These are phyloP conservation scores for Psittacula derbiana DNA, from an alignment of 2,797 vertebrate species.

Conservation along the genomic window DNA sequence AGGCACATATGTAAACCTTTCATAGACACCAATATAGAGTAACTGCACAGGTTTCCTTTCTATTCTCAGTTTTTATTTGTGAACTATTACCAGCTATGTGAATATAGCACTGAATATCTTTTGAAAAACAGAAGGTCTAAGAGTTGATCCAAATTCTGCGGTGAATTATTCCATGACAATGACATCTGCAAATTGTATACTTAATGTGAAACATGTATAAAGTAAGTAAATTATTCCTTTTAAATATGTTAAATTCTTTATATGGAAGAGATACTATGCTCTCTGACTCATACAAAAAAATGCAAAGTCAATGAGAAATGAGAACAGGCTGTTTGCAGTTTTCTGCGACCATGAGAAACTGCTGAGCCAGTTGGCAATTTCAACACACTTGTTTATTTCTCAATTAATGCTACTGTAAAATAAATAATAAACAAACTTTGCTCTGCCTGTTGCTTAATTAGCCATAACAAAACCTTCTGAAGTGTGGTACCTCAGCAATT, in stretches of 20 bases:
- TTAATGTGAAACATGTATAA: conserved; percentile 48
- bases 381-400: conserved; percentile 59
- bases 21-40: not conserved
- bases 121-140: conserved; percentile 9
- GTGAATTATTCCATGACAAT: conserved; percentile 51
- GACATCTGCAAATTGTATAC: conserved; percentile 34
- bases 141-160: conserved; percentile 5
- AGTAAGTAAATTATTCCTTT: conserved; percentile 63
- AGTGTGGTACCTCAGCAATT: conserved; percentile 22
- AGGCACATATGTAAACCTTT: not conserved
- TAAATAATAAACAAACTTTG: conserved; percentile 55
- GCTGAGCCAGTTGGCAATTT: conserved; percentile 50
- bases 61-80: not conserved
- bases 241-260: conserved; percentile 39
- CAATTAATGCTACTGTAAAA: conserved; percentile 48
- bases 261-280: conserved; percentile 16
- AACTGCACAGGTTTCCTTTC: not conserved
- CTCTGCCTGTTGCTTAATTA: conserved; percentile 60
- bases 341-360: conserved; percentile 54
- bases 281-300: conserved; percentile 28
- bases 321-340: conserved; percentile 33
- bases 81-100: not conserved
- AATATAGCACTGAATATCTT: not conserved
- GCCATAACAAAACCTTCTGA: conserved; percentile 48
- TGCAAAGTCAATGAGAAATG: conserved; percentile 16